Evolutionary conservation across 1,140 invertebrate genomes (phyloP).

Genomic region (Anastrepha obliqua): DNA sequence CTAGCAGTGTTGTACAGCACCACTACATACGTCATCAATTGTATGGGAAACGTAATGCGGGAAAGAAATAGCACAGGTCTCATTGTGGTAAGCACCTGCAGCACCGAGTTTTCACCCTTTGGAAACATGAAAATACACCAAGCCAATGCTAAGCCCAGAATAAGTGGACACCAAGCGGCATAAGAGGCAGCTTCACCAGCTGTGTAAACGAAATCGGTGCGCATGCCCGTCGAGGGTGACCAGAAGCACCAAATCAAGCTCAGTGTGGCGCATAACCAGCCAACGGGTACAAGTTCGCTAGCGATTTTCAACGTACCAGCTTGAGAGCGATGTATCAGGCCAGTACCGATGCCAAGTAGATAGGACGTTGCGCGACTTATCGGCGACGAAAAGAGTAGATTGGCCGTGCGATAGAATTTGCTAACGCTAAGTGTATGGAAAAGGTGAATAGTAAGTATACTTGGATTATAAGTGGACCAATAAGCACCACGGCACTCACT

Average conservation of each 20-base stretch:
- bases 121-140: slow-evolving; percentile 75
- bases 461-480: too few species aligned
- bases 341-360: slow-evolving; percentile 79
- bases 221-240: slow-evolving; percentile 77
- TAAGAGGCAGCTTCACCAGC: slow-evolving; percentile 79
- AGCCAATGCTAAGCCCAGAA: slow-evolving; percentile 78
- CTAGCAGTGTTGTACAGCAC: slow-evolving; percentile 64
- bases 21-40: slow-evolving; percentile 63
- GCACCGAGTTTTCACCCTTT: slow-evolving; percentile 51
- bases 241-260: slow-evolving; percentile 78
- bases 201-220: slow-evolving; percentile 79
- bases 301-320: slow-evolving; percentile 72
- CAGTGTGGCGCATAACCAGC: slow-evolving; percentile 75
- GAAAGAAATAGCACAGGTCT: slow-evolving; percentile 62
- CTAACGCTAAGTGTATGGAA: slow-evolving; percentile 76
- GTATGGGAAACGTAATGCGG: slow-evolving; percentile 63
- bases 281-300: slow-evolving; percentile 70
- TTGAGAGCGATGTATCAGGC: slow-evolving; percentile 77
- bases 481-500: slow-evolving; percentile 72
- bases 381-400: slow-evolving; percentile 79
- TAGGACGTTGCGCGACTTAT: slow-evolving; percentile 81
- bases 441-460: not conserved
- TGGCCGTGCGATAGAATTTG: slow-evolving; percentile 81
- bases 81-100: slow-evolving; percentile 58
- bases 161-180: slow-evolving; percentile 79